Conservation (phyloP, 2,888 invertebrate genomes). For the Arge pagana region DNA sequence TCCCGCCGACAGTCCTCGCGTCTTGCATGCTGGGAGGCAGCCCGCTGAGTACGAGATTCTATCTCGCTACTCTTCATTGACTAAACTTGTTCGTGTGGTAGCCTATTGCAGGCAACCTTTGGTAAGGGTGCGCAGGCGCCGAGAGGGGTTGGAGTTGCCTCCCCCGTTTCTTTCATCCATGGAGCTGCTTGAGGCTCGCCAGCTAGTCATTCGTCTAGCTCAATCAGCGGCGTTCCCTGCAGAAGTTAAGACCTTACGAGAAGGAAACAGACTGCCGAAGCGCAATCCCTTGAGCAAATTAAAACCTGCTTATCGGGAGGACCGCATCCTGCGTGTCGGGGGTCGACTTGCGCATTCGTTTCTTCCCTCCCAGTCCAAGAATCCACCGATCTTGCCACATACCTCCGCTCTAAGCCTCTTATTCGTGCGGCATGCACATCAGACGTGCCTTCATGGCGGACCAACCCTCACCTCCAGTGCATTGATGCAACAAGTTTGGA, state of each 20-base stretch:
- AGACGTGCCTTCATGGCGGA: constrained; percentile 1
- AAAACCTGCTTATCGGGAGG: constrained; percentile 5
- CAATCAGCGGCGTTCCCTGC: background rate
- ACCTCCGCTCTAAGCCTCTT: constrained; percentile 4
- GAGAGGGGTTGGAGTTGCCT: background rate
- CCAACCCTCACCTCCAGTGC: constrained; percentile 19
- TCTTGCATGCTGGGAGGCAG: background rate
- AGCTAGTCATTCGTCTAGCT: background rate
- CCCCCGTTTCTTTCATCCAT: background rate
- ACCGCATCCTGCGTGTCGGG: constrained; percentile 9
- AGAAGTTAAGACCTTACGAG: background rate
- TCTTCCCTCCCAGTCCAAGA: constrained; percentile 10
- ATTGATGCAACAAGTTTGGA: constrained; percentile 19
- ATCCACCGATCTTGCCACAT: constrained; percentile 11
- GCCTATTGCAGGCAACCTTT: constrained; percentile 17
- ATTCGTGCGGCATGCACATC: constrained; percentile 13
- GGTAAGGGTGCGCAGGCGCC: background rate
- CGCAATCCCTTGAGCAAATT: background rate
- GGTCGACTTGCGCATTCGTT: constrained; percentile 6
- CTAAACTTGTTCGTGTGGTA: constrained; percentile 11
- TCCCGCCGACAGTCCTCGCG: background rate
- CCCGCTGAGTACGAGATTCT: constrained; percentile 16
- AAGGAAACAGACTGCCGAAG: constrained; percentile 13
- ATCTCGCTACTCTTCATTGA: constrained; percentile 8
- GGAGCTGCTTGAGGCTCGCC: background rate